Evolutionary conservation across 2,113 vertebrate genomes (phyloP).

Genomic region (Microtus ochrogaster): DNA sequence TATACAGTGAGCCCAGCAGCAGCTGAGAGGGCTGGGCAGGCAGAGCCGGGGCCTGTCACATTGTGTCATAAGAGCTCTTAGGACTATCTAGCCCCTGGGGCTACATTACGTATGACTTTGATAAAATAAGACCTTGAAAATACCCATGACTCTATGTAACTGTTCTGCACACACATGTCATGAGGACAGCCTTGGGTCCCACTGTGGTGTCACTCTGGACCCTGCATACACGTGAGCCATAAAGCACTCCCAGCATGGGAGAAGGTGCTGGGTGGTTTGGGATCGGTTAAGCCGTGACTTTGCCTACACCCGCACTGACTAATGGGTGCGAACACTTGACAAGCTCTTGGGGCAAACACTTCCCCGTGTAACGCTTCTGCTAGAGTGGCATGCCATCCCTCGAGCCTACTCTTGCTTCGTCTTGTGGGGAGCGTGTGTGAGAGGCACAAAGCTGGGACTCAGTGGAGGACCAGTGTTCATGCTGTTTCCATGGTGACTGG

Average conservation of each 20-base stretch:
- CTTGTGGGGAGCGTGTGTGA: neutral
- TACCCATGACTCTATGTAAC: accelerated
- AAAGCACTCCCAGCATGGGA: neutral
- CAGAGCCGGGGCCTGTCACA: too few species aligned
- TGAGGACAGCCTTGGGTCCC: neutral
- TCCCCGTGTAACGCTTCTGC: accelerated
- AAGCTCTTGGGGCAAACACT: too few species aligned
- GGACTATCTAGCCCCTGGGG: neutral
- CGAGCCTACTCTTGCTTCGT: neutral
- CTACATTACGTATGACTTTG: neutral
- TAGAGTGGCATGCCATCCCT: accelerated
- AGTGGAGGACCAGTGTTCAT: neutral
- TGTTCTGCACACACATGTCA: neutral
- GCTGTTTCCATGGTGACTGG: neutral
- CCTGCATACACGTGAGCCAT: accelerated
- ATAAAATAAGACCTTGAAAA: neutral
- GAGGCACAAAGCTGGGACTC: accelerated
- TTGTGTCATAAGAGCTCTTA: accelerated
- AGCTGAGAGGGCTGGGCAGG: neutral
- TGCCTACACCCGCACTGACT: too few species aligned
- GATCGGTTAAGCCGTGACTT: neutral
- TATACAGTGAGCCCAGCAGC: neutral
- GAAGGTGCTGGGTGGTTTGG: accelerated
- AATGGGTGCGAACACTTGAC: neutral
- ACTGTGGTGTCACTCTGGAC: accelerated